A percentile compares a stretch with the other conserved stretches of the same genome.
Evolutionary conservation across 2,113 vertebrate species (phyloP).

Genomic region (Notarius lentiginosus): DNA sequence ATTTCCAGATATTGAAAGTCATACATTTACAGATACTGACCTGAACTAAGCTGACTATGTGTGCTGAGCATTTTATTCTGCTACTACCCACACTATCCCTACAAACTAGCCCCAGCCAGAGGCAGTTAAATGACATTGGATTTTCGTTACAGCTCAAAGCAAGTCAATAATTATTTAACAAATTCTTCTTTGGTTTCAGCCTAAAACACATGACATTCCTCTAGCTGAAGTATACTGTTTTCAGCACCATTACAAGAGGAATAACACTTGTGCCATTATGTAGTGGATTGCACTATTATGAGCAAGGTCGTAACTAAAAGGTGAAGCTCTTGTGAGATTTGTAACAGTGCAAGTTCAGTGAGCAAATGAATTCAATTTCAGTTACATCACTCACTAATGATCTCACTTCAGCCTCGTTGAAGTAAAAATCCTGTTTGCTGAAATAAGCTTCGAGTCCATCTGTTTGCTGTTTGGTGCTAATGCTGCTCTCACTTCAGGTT

Average conservation of each 20-base stretch:
- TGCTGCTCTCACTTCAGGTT: not conserved
- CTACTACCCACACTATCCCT: not conserved
- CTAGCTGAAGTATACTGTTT: slow-evolving; percentile 1
- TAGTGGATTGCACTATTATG: not conserved
- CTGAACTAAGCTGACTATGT: slow-evolving; percentile 40
- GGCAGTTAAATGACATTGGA: slow-evolving; percentile 4
- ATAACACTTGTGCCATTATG: not conserved
- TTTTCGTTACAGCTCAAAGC: slow-evolving; percentile 32
- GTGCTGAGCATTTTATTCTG: slow-evolving; percentile 33
- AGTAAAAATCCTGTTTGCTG: not conserved
- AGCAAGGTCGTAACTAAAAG: not conserved
- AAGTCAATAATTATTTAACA: slow-evolving; percentile 35
- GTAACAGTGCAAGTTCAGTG: slow-evolving; percentile 10
- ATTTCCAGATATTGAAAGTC: slow-evolving; percentile 45
- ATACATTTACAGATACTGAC: slow-evolving; percentile 51
- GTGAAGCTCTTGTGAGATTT: not conserved
- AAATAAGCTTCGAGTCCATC: not conserved
- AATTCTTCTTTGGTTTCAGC: not conserved
- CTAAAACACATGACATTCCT: slow-evolving; percentile 11
- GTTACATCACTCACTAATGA: slow-evolving; percentile 18
- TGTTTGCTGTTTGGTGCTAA: no score
- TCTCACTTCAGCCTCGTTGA: not conserved
- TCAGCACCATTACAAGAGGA: not conserved
- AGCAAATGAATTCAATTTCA: not conserved
- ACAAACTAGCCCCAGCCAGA: not conserved